Conservation (phyloP, 1,140 invertebrate species). For the Whitmania pigra region DNA sequence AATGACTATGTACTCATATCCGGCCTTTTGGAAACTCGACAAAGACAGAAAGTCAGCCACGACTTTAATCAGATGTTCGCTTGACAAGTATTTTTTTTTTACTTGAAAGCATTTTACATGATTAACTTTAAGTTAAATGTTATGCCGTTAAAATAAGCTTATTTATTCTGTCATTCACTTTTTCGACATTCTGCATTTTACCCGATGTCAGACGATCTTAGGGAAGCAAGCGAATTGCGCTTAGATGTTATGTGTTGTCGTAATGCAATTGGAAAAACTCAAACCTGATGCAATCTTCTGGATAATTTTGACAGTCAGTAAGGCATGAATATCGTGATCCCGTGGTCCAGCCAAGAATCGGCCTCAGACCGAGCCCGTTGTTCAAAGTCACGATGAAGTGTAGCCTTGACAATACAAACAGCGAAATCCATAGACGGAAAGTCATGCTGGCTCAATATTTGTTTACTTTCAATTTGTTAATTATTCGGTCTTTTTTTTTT, state of each 20-base stretch:
- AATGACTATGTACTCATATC: conserved; percentile 79
- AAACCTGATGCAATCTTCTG: conserved; percentile 27
- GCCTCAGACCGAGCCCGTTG: conserved; percentile 26
- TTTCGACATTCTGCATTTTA: too few species aligned
- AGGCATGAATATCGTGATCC: conserved; percentile 27
- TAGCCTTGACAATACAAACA: not conserved
- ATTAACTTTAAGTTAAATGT: not conserved
- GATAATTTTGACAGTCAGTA: conserved; percentile 27
- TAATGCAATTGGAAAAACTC: not conserved
- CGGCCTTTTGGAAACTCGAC: conserved; percentile 71
- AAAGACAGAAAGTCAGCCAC: conserved; percentile 78
- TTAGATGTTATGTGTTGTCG: not conserved
- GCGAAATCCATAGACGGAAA: not conserved
- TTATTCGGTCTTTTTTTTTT: too few species aligned
- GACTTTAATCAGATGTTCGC: conserved; percentile 72
- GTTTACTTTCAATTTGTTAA: too few species aligned
- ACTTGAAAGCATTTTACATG: not conserved
- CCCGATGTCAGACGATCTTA: not conserved
- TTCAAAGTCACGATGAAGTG: conserved; percentile 17
- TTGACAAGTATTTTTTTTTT: conserved; percentile 37
- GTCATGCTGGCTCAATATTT: too few species aligned
- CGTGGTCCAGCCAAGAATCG: conserved; percentile 28
- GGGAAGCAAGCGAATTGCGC: not conserved
- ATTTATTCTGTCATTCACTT: not conserved
- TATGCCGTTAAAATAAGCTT: not conserved